Conservation (phyloP, 1,140 invertebrate species). For the Ylistrum balloti region DNA sequence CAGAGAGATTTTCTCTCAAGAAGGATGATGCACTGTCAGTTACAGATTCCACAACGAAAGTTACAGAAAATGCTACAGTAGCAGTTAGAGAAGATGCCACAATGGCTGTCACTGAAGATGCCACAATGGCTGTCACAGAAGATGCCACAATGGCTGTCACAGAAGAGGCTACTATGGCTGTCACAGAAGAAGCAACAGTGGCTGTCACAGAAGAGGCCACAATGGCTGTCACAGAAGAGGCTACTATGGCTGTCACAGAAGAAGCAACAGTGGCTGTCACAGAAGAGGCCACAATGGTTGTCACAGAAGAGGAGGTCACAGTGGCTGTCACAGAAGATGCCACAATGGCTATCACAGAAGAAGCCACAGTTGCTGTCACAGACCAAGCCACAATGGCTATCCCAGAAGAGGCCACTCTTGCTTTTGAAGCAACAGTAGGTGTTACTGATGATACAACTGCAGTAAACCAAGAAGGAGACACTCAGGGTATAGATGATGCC, state of each 20-base stretch:
- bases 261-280: slow-evolving; percentile 42
- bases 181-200: slow-evolving; percentile 42
- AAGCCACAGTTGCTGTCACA: slow-evolving; percentile 49
- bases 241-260: not conserved
- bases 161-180: slow-evolving; percentile 41
- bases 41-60: slow-evolving; percentile 31
- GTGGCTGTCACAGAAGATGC: slow-evolving; percentile 47
- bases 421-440: not conserved
- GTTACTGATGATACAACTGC: slow-evolving; percentile 43
- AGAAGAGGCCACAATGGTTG: slow-evolving; percentile 43
- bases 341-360: slow-evolving; percentile 22
- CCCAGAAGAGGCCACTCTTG: slow-evolving; percentile 42
- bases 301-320: slow-evolving; percentile 24
- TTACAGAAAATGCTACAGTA: slow-evolving; percentile 45
- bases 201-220: slow-evolving; percentile 36
- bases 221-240: slow-evolving; percentile 42
- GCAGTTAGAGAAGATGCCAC: slow-evolving; percentile 43
- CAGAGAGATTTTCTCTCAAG: not conserved
- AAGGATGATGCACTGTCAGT: not conserved
- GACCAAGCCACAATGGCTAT: not conserved
- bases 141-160: slow-evolving; percentile 35
- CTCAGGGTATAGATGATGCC: slow-evolving; percentile 29
- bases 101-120: slow-evolving; percentile 46
- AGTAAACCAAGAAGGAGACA: slow-evolving; percentile 49
- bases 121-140: slow-evolving; percentile 51